phyloP scores from a whole-genome alignment of 2,888 invertebrate genomes.

The Pogonocherus hispidulus region DNA sequence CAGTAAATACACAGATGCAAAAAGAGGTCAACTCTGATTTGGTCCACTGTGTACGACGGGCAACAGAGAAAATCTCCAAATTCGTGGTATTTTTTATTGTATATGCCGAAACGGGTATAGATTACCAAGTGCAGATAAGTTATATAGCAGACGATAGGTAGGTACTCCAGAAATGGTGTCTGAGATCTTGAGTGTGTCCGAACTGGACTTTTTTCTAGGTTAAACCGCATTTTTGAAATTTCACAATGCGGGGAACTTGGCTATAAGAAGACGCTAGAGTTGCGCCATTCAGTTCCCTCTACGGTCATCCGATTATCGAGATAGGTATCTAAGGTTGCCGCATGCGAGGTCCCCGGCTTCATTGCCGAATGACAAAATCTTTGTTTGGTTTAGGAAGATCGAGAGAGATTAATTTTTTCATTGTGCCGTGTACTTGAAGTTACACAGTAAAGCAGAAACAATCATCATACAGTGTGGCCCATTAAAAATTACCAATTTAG shows the following conservation, averaged over 20 bases:
- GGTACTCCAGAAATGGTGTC: constrained; percentile 29
- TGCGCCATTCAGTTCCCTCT: constrained; percentile 49
- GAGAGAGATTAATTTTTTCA: neutral
- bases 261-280: constrained; percentile 51
- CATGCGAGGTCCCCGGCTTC: constrained; percentile 41
- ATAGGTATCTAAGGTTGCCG: constrained; percentile 45
- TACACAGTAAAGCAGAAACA: too few species aligned
- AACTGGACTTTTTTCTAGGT: constrained; percentile 55
- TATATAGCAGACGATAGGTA: constrained; percentile 17
- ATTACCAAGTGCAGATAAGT: constrained; percentile 32
- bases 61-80: constrained; percentile 20
- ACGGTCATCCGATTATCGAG: constrained; percentile 46
- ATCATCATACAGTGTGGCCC: too few species aligned
- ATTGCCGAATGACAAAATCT: constrained; percentile 43
- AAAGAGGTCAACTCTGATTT: constrained; percentile 20
- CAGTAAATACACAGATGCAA: too few species aligned
- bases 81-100: constrained; percentile 15
- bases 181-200: constrained; percentile 24
- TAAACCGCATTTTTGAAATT: constrained; percentile 59
- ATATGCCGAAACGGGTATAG: constrained; percentile 28
- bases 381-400: constrained; percentile 3
- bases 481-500: too few species aligned
- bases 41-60: constrained; percentile 14
- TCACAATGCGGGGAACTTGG: constrained; percentile 55
- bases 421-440: neutral